Evolutionary conservation across 2,888 invertebrate genomes (phyloP), one percentile per base, ranked within the genome.

Genomic region (Mylabris sibirica): DNA sequence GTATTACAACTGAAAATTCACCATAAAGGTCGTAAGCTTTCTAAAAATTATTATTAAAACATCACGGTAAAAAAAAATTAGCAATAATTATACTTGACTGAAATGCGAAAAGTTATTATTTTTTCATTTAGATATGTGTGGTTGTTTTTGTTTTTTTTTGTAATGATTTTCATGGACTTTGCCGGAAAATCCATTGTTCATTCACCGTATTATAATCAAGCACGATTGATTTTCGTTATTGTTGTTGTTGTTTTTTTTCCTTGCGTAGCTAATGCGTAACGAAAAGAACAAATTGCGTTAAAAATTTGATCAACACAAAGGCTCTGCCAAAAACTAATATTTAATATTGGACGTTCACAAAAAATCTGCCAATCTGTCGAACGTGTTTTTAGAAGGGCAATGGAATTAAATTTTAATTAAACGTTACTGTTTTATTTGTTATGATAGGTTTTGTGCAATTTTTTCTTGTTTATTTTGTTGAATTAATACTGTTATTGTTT

Each of bases 391-490:
- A 20, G 20, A 49, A 49, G 49, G 49, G 11, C 20, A 9, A 20
- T 49, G 20, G 49, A 49, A 49, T 49, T 49, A 49, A 49, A 49
- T 20, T 20, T 49, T 49, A 49, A 49, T 49, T 49, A 49, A 49
- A 20, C 8, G 49, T 49, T 20, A 11, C 20, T 49, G 49, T 49
- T 49, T 49, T 49, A 20, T 20, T 6, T n/a, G 20, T 49, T 22
- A 9, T 49, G 20, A 49, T 20, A n/a, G 49, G 20, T 49, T 49
- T 49, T 49, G 9, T 49, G 20, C 20, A 49, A 20, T 17, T 49
- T 49, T 30, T 22, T 11, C 4, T 49, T 20, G 44, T 49, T 5
- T 9, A 49, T 9, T 49, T 49, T 9, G 2, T 49, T 49, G 3
- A 49, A 49, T 49, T 49, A 11, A 20, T 20, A 49, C 12, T n/a